Base-by-base conservation (phyloP, 2,888 invertebrate species). In the Alviniconcha strummeri region DNA sequence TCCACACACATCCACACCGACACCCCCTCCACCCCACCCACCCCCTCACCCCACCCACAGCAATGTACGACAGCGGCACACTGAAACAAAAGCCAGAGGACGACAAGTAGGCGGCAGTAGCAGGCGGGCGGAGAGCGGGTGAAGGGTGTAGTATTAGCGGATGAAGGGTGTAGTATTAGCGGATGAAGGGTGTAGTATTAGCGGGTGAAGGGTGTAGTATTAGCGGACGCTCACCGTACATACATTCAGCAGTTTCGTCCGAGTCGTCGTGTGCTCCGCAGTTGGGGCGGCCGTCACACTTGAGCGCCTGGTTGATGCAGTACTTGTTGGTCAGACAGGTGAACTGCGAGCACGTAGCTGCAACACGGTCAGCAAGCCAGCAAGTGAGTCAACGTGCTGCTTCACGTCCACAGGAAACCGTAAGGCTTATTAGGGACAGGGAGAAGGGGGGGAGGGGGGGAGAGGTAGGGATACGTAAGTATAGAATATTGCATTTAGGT, bases 201-300 rank as follows among this genome's bases (percentile, higher is more conserved):
- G n/a, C n/a, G n/a, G n/a, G n/a, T n/a, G n/a, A n/a, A n/a, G n/a
- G n/a, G n/a, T n/a, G n/a, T n/a, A n/a, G n/a, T n/a, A n/a, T n/a
- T n/a, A n/a, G 36, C 36, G 15, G 8, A n/a, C 79, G 57, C 81
- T 81, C 75, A 81, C 82, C 77, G 76, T 82, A 89, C 91, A 90
- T 89, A 92, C 92, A 92, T 88, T 87, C 88, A 67, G 87, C 85
- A 52, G 86, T 86, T 87, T 97, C 97, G 94, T 97, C 96, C 74
- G 96, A 96, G 88, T 95, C 94, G 93, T 96, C 96, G 89, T 95
- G 95, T 90, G 95, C 95, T 81, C 98, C 98, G 95, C 99, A 99
- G 95, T 99, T 97, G 92, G 96, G 96, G 88, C 96, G 95, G 87
- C 95, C 95, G 94, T 97, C 96, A 95, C 97, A 97, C 86, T 95